Base-by-base conservation (phyloP, 1,140 invertebrate genomes). In the Drosophila leontia region DNA sequence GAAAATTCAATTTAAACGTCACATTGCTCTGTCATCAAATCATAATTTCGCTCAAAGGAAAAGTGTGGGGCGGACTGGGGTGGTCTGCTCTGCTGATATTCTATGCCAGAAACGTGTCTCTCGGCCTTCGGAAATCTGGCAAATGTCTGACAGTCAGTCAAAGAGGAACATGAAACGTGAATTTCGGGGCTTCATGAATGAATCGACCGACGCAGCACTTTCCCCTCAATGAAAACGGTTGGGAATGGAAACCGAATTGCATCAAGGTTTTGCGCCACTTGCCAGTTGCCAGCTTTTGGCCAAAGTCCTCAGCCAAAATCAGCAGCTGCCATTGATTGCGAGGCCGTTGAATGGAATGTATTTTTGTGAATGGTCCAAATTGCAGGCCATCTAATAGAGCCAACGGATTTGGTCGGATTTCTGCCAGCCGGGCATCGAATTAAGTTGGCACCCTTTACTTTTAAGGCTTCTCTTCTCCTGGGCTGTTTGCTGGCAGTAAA, bases 1-100 rank as follows among this genome's bases (percentile, higher is more conserved):
- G 47, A 74, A 75, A 80, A 88, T 83, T 83, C 80, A 86, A 87
- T 86, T 80, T 72, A 79, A 87, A 77, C 70, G 67, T 87, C 83
- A 63, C 75, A 63, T 44, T 58, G 62, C 62, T 55, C 62, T 74
- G 67, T 77, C 83, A 74, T 77, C 77, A 68, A 61, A 76, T 69
- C 67, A 86, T 76, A 83, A 80, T 81, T 85, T 44, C 8, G 34
- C 45, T 17, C 32, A 64, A 56, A 56, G 58, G 7, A 55, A 42
- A 26, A 47, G 23, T 23, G 56, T 1, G 47, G 15, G 2, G 37
- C 8, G 15, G 17, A 3, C 15, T 26, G 15, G 4, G 23, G 7
- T 11, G 50, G 26, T 29, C 26, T 29, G n/a, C 39, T 62, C 39
- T n/a, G 47, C 41, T 65, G 78, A 86, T 82, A 85, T 78, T 68